Base-by-base conservation (phyloP, 2,888 invertebrate species). In the Biston stratarius region DNA sequence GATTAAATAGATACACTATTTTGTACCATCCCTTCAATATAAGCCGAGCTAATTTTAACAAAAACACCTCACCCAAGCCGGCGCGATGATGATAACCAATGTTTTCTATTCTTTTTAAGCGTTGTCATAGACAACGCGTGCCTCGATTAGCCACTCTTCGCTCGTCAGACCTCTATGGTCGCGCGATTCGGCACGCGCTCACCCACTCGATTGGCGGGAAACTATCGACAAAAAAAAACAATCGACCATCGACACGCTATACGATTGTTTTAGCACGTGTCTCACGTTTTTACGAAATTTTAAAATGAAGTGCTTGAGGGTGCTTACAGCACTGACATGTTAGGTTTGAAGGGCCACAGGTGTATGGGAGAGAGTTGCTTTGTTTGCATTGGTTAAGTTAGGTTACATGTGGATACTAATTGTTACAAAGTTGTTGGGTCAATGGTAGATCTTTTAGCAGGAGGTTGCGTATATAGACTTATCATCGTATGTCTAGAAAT, bases 91-190 rank as follows among this genome's bases (percentile, higher is more conserved):
- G 72, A 74, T 74, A 72, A 70, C 68, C 68, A 51, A 61, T 74
- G 72, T 74, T 74, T 74, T 70, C 69, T 15, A 68, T 74, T 72
- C 69, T 69, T 67, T 65, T 61, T 24, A 64, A 64, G 61, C 70
- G 66, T 61, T 67, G 64, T 64, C 64, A 64, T 71, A 64, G 74
- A 71, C 77, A 81, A 82, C 85, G 86, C 86, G 88, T 88, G 86
- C 84, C 77, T 79, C 83, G 77, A 86, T 87, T 87, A 87, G 79
- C 83, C 84, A 75, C 87, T 86, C 74, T 61, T 64, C 64, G 69
- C 74, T 74, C 73, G 77, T 74, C 76, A 59, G 70, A 72, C 67
- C 71, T 72, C 62, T 74, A 65, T 57, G 47, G 45, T 47, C 48
- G 45, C 57, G 57, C 45, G 58, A 58, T 58, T 58, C 58, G 58